A percentile compares a stretch with the other conserved stretches of the same genome.
Conservation (phyloP, 2,113 vertebrate species). For the Carassius auratus region DNA sequence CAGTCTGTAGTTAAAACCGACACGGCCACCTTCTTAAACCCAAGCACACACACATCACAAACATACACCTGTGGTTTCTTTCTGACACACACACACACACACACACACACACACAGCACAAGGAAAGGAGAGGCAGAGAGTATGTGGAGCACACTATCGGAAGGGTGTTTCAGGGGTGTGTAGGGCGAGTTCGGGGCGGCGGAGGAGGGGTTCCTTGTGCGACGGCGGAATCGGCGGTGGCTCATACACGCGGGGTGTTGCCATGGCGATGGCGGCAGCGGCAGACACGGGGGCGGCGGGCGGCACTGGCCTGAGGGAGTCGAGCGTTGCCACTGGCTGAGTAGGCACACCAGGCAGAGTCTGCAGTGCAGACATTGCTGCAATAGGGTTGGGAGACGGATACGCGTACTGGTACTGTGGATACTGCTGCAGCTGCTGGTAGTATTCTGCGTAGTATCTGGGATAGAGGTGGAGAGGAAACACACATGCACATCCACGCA, state of each 20-base stretch:
- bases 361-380: slow-evolving; percentile 68
- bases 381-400: slow-evolving; percentile 64
- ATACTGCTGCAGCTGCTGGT: slow-evolving; percentile 80
- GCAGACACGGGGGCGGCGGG: slow-evolving; percentile 73
- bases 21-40: slow-evolving; percentile 47
- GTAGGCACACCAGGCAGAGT: slow-evolving; percentile 45
- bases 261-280: slow-evolving; percentile 74
- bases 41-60: slow-evolving; percentile 35
- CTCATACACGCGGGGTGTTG: slow-evolving; percentile 82
- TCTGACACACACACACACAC: slow-evolving; percentile 42
- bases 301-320: slow-evolving; percentile 78
- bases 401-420: slow-evolving; percentile 80
- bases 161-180: slow-evolving; percentile 83
- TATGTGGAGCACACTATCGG: slow-evolving; percentile 74
- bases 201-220: slow-evolving; percentile 82
- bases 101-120: slow-evolving; percentile 55
- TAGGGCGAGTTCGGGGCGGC: slow-evolving; percentile 82
- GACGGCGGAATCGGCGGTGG: slow-evolving; percentile 81
- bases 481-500: slow-evolving; percentile 12
- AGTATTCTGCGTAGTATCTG: slow-evolving; percentile 81
- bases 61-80: slow-evolving; percentile 34
- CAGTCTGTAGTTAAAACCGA: slow-evolving; percentile 48
- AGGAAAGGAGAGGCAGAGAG: slow-evolving; percentile 60
- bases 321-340: slow-evolving; percentile 70
- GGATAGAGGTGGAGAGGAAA: not conserved